phyloP scores from a whole-genome alignment of 2,113 vertebrate genomes.

The Drymodes brunneopygia region DNA sequence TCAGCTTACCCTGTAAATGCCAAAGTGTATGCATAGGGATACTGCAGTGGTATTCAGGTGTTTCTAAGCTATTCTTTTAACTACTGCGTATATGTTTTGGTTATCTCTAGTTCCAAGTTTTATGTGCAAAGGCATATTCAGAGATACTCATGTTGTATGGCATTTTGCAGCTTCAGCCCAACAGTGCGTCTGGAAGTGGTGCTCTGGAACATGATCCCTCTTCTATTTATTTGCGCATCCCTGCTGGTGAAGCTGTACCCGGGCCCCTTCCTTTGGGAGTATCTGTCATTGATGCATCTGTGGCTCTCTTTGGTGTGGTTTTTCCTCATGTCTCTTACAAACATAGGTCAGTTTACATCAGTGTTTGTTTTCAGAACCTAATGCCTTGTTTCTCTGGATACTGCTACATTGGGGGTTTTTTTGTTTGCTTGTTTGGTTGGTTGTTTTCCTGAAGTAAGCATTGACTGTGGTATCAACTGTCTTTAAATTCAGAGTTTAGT shows the following conservation, averaged over 20 bases:
- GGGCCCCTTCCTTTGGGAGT: constrained; percentile 95
- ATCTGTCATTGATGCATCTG: constrained; percentile 95
- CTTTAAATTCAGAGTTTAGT: not conserved
- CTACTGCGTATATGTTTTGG: not conserved
- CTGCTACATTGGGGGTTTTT: accelerated
- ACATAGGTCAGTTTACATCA: constrained; percentile 82
- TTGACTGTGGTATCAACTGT: not conserved
- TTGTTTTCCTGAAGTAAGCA: not conserved
- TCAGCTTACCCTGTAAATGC: not conserved
- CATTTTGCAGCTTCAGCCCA: constrained; percentile 88
- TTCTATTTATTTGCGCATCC: constrained; percentile 94
- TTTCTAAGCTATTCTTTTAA: not conserved
- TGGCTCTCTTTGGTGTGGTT: constrained; percentile 96
- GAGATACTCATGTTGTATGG: not conserved
- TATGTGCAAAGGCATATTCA: not conserved
- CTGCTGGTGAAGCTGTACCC: constrained; percentile 90
- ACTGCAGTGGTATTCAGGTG: not conserved
- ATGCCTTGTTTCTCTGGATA: not conserved
- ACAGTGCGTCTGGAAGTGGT: constrained; percentile 96
- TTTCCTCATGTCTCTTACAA: constrained; percentile 98
- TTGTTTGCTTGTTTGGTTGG: not conserved
- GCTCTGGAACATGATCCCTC: constrained; percentile 97
- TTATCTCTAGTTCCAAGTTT: not conserved
- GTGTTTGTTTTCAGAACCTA: not conserved
- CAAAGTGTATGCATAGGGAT: not conserved